phyloP scores from a whole-genome alignment of 2,797 vertebrate species.

The Phrynocephalus vlangalii region DNA sequence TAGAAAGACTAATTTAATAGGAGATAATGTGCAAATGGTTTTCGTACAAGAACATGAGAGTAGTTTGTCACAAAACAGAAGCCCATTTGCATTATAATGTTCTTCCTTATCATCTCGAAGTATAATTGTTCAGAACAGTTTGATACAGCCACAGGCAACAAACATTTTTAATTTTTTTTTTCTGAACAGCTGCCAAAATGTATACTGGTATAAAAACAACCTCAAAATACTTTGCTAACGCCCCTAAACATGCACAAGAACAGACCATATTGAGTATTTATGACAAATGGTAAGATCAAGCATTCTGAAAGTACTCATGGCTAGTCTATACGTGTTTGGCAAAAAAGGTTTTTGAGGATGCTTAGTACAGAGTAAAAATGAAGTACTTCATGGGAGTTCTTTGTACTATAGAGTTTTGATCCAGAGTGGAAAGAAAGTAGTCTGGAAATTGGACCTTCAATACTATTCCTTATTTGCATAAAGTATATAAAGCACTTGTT shows the following conservation, averaged over 20 bases:
- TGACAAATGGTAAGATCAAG: neutral
- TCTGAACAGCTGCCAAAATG: slow-evolving; percentile 26
- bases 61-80: slow-evolving; percentile 33
- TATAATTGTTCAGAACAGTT: slow-evolving; percentile 46
- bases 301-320: neutral
- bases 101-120: slow-evolving; percentile 24
- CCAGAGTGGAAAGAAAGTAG: no score
- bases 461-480: neutral
- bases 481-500: neutral
- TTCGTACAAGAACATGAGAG: slow-evolving; percentile 32
- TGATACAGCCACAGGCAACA: slow-evolving; percentile 23
- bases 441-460: neutral
- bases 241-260: neutral
- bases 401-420: neutral
- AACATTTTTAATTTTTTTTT: neutral
- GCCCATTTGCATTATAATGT: slow-evolving; percentile 38
- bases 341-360: neutral
- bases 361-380: neutral
- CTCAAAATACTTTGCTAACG: neutral
- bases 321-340: neutral
- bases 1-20: slow-evolving; percentile 45
- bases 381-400: neutral
- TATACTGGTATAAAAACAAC: neutral
- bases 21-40: slow-evolving; percentile 31
- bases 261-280: neutral